phyloP scores from a whole-genome alignment of 2,888 invertebrate genomes.

The Ophraella communa region DNA sequence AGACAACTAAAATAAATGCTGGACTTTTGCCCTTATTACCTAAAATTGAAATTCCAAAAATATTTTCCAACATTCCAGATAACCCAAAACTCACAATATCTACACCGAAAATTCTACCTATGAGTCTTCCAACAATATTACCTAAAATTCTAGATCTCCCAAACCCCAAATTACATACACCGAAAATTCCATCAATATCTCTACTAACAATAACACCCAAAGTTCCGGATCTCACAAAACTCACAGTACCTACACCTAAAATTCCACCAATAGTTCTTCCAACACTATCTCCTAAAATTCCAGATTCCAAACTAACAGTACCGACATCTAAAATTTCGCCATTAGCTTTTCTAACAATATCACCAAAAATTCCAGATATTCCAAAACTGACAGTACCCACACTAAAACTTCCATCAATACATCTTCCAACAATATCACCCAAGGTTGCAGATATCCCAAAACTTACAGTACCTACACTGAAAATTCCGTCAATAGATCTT shows the following conservation, averaged over 20 bases:
- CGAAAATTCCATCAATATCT: background rate
- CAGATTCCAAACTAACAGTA: too few relatives aligned
- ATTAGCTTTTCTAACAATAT: too few relatives aligned
- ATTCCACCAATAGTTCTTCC: background rate
- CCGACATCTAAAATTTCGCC: too few relatives aligned
- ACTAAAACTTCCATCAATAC: background rate
- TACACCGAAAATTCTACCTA: background rate
- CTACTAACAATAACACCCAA: background rate
- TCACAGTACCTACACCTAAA: background rate
- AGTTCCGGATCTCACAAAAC: background rate
- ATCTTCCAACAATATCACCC: background rate
- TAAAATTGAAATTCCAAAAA: background rate
- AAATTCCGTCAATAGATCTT: too few relatives aligned
- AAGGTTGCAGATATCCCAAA: too few relatives aligned
- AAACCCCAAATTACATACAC: too few relatives aligned
- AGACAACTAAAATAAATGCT: background rate
- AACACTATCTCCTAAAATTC: background rate
- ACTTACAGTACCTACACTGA: too few relatives aligned
- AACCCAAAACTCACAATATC: too few relatives aligned
- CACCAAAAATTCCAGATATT: background rate
- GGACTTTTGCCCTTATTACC: too few relatives aligned
- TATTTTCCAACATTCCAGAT: background rate
- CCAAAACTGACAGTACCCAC: background rate
- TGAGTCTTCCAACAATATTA: background rate
- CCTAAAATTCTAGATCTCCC: too few relatives aligned